phyloP scores from a whole-genome alignment of 2,797 vertebrate genomes.

The Xenopus petersii region DNA sequence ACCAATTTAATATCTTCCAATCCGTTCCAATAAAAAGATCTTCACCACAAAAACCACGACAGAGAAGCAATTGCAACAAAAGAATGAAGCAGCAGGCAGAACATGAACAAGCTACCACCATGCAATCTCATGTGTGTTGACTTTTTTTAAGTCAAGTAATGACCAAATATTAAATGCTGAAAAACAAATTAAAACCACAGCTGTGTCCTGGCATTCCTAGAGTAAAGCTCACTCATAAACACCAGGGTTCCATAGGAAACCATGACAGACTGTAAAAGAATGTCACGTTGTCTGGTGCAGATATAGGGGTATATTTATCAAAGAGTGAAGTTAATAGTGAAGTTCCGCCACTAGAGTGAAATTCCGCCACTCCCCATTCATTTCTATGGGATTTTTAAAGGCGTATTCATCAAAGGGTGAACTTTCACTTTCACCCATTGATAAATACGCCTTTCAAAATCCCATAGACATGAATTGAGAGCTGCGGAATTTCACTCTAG shows the following conservation, averaged over 20 bases:
- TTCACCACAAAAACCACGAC: background rate
- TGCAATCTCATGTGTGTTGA: background rate
- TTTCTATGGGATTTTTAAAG: too few species aligned
- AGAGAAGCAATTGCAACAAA: background rate
- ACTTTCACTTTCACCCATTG: too few species aligned
- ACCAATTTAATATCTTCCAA: slow-evolving; percentile 22
- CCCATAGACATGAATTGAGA: too few species aligned
- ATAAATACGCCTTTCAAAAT: too few species aligned
- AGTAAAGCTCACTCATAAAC: slow-evolving; percentile 17
- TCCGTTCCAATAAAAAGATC: background rate
- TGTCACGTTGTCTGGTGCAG: background rate
- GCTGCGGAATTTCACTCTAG: too few species aligned
- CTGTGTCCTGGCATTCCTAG: slow-evolving; percentile 36
- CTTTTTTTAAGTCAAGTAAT: slow-evolving; percentile 6
- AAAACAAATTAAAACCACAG: slow-evolving; percentile 33
- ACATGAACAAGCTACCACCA: slow-evolving; percentile 10
- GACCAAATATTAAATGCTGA: slow-evolving; percentile 25
- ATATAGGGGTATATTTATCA: background rate
- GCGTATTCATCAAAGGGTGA: too few species aligned
- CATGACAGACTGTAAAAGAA: slow-evolving; percentile 2
- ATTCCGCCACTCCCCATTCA: too few species aligned
- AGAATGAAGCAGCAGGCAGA: slow-evolving; percentile 20
- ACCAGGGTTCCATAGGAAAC: slow-evolving; percentile 22
- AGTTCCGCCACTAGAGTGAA: too few species aligned
- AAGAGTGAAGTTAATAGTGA: too few species aligned